Percentiles rank a stretch among this genome's conserved stretches.
phyloP scores from a whole-genome alignment of 2,113 vertebrate genomes.

The Falco punctatus region DNA sequence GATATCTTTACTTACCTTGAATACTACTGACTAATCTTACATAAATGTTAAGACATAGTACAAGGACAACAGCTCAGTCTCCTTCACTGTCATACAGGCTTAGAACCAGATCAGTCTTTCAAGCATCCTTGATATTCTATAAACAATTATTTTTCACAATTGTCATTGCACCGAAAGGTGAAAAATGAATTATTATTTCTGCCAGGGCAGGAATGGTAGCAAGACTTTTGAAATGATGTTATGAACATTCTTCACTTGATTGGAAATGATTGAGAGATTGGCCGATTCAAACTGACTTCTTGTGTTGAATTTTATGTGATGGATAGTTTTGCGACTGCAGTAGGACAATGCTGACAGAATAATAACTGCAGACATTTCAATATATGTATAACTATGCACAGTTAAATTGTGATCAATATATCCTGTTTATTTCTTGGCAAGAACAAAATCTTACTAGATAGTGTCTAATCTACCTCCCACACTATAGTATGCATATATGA shows the following conservation, averaged over 20 bases:
- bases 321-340: conserved; percentile 25
- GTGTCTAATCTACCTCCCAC: neutral
- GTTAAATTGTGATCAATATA: conserved; percentile 11
- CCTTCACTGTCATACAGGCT: neutral
- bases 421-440: conserved; percentile 20
- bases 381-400: neutral
- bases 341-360: conserved; percentile 23
- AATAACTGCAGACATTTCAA: conserved; percentile 22
- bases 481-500: neutral
- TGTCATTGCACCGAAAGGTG: conserved; percentile 41
- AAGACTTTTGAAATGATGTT: conserved; percentile 23
- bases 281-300: conserved; percentile 23
- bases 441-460: neutral
- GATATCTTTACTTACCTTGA: neutral
- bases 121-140: conserved; percentile 21
- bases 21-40: neutral
- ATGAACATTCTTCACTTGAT: conserved; percentile 44
- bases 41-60: neutral
- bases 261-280: conserved; percentile 52
- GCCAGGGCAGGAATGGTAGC: neutral
- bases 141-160: conserved; percentile 33
- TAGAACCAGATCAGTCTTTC: conserved; percentile 31
- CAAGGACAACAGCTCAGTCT: neutral
- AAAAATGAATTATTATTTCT: conserved; percentile 56
- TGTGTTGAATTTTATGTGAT: conserved; percentile 39